Percentiles rank a stretch among this genome's conserved stretches.
Conservation (phyloP, 2,888 invertebrate genomes). For the Cylindroiulus punctatus region DNA sequence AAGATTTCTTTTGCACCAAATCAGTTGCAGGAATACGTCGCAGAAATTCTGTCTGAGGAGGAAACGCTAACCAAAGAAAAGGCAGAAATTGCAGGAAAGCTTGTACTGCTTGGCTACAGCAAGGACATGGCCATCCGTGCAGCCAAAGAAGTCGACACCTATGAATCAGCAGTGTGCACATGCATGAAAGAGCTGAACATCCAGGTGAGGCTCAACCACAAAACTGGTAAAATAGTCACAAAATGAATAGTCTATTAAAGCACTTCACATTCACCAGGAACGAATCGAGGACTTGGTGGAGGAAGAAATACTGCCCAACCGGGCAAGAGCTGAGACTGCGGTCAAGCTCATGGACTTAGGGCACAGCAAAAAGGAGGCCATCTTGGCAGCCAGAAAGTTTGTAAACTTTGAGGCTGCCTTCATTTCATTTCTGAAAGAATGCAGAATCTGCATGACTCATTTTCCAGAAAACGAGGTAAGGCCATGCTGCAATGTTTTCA, state of each 20-base stretch:
- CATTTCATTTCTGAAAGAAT: background rate
- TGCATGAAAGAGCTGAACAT: background rate
- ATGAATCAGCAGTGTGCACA: background rate
- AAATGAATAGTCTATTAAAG: too few relatives aligned
- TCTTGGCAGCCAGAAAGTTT: constrained; percentile 9
- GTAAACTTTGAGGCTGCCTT: background rate
- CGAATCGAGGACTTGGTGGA: constrained; percentile 6
- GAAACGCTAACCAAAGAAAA: background rate
- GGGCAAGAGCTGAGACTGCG: background rate
- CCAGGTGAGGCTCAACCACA: background rate
- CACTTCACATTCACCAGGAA: background rate
- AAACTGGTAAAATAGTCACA: too few relatives aligned
- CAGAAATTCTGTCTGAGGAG: background rate
- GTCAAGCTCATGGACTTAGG: background rate
- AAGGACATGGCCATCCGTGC: background rate
- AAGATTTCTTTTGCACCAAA: background rate
- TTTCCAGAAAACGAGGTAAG: constrained; percentile 26
- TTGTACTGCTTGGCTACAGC: background rate
- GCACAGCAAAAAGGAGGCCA: background rate
- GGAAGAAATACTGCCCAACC: background rate
- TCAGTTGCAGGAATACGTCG: background rate
- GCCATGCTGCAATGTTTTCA: background rate
- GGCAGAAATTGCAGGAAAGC: background rate
- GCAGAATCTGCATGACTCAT: background rate
- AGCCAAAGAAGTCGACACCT: background rate